These are phyloP conservation scores for Hypotaenidia okinawae DNA, from an alignment of 2,797 vertebrate species.

Conservation along the genomic window DNA sequence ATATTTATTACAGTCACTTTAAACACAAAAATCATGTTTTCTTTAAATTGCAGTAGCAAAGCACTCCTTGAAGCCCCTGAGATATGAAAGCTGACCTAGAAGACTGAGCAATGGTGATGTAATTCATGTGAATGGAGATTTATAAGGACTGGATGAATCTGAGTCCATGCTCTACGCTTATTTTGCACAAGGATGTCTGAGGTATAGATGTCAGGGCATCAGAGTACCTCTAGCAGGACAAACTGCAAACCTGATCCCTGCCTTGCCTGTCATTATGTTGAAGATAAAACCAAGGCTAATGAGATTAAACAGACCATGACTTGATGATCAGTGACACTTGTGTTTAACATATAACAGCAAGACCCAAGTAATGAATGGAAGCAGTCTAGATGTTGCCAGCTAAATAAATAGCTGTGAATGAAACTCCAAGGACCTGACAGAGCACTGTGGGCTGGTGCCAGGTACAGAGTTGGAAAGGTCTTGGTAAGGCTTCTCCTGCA, in stretches of 20 bases:
- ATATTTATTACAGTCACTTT: neutral
- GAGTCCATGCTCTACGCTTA: neutral
- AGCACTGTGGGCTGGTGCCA: neutral
- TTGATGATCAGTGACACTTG: neutral
- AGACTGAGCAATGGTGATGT: neutral
- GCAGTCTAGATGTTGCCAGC: neutral
- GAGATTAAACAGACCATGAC: neutral
- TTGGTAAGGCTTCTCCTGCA: neutral
- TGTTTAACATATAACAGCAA: neutral
- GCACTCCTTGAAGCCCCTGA: neutral
- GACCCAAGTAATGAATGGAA: neutral
- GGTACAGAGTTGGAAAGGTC: neutral
- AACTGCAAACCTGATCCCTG: neutral
- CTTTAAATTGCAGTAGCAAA: neutral
- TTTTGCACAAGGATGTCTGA: neutral
- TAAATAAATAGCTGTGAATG: neutral
- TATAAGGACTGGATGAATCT: neutral
- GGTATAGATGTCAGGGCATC: rapidly evolving
- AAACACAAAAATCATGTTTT: neutral
- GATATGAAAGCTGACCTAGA: neutral
- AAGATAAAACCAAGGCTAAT: neutral
- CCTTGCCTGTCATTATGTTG: neutral
- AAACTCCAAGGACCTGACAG: neutral
- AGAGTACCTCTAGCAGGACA: neutral
- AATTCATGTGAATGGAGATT: neutral